These are phyloP conservation scores for Forbesichthys papilliferus DNA, from an alignment of 2,113 vertebrate species.

Conservation along the genomic window DNA sequence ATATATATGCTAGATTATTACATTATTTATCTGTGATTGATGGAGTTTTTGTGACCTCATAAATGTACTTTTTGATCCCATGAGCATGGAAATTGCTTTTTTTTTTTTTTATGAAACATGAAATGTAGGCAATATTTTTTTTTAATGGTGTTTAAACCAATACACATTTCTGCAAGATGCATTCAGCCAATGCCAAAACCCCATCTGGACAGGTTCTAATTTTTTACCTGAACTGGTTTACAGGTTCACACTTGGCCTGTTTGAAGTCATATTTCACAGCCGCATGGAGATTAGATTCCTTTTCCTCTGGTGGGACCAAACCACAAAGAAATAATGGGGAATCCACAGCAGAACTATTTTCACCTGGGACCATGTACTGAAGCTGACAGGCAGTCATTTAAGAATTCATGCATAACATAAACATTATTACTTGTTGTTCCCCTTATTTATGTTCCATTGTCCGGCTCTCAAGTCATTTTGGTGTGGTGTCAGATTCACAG, in stretches of 20 bases:
- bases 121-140: background rate
- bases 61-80: no score
- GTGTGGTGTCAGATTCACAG: constrained; percentile 52
- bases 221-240: constrained; percentile 21
- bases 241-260: constrained; percentile 32
- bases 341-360: constrained; percentile 9
- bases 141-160: background rate
- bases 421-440: constrained; percentile 37
- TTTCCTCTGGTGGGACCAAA: constrained; percentile 11
- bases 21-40: no score
- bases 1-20: no score
- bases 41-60: no score
- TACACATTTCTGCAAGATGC: background rate
- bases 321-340: background rate
- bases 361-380: constrained; percentile 21
- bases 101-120: background rate
- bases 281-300: constrained; percentile 1
- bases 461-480: constrained; percentile 57
- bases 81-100: background rate
- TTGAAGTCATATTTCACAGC: constrained; percentile 1
- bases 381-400: constrained; percentile 18
- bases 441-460: constrained; percentile 53
- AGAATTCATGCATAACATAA: constrained; percentile 42
- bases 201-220: background rate
- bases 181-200: background rate